Base-by-base conservation (phyloP, 1,140 invertebrate genomes). In the Brachionus calyciflorus region DNA sequence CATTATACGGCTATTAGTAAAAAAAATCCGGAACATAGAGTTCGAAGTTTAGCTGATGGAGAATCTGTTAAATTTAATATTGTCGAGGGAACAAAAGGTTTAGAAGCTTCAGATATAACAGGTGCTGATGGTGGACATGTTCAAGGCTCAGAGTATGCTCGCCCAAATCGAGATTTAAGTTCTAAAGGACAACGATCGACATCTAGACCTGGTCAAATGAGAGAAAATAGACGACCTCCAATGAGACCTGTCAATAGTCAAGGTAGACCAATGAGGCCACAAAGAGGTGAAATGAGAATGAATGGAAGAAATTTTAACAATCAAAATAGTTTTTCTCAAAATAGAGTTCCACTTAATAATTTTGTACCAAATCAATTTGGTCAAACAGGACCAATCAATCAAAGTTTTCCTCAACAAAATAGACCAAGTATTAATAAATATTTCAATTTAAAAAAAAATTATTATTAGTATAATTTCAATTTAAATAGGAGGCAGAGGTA, bases 21-120 rank as follows among this genome's bases (percentile, higher is more conserved):
- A 26, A 60, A 75, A 33, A 78, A 77, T 37, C 69, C 73, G 5
- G 30, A 49, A 33, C 57, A 78, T 17, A 44, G 30, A 49, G 46
- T 57, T 21, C 28, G 68, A 37, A 77, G 69, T 68, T 51, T 78
- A 26, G 77, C 55, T 9, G 77, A 78, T 51, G 76, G 76, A 14
- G 77, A 78, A 65, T 12, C 37, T 24, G 68, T 78, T 40, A 14
- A 77, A 26, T 78, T 78, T 53, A 60, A 78, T 33, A 40, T 78
- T 41, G 26, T 44, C 1, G 26, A 78, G 46, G 60, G 77, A 30
- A 48, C 5, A 3, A 77, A 77, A 60, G 77, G 77, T n/a, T 17
- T 17, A n/a, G 77, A 78, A 65, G 77, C 77, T 12, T 28, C 60
- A n/a, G 60, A 77, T 60, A 60, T 78, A n/a, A 40, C 49, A 30